A percentile compares a stretch with the other conserved stretches of the same genome.
Conservation (phyloP, 2,888 invertebrate genomes). For the Ophion costatus region DNA sequence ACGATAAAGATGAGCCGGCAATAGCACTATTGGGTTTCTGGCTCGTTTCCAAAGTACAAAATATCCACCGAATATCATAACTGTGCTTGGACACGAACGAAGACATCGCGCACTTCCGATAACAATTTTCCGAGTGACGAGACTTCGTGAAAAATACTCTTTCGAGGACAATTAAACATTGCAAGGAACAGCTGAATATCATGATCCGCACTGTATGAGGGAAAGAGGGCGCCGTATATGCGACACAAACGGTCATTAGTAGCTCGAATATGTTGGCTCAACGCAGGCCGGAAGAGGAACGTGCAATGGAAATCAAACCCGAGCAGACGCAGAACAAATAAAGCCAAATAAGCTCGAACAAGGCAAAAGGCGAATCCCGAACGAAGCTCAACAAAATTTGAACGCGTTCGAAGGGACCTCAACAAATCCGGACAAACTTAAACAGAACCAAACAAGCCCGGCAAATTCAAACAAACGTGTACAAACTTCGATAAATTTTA, state of each 20-base stretch:
- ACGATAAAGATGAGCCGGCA: constrained; percentile 47
- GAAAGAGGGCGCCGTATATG: too few species aligned
- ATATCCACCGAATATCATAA: constrained; percentile 32
- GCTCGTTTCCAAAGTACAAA: constrained; percentile 50
- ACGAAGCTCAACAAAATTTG: not conserved
- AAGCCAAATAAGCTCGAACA: not conserved
- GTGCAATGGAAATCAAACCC: not conserved
- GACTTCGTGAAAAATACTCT: not conserved
- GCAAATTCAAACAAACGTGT: not conserved
- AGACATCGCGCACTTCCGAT: constrained; percentile 21
- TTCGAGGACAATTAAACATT: not conserved
- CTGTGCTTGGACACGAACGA: not conserved
- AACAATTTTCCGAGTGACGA: constrained; percentile 39
- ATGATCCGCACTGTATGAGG: too few species aligned
- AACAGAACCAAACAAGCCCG: not conserved
- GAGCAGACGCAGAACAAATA: not conserved
- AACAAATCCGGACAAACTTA: not conserved
- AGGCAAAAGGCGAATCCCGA: not conserved
- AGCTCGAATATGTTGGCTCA: not conserved
- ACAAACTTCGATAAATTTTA: not conserved
- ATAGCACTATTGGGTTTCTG: constrained; percentile 48
- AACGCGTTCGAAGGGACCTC: not conserved
- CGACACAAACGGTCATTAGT: not conserved
- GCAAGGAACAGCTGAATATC: not conserved
- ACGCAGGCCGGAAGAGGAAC: not conserved